Conservation (phyloP, 1,140 invertebrate species). For the Camponotus pennsylvanicus region DNA sequence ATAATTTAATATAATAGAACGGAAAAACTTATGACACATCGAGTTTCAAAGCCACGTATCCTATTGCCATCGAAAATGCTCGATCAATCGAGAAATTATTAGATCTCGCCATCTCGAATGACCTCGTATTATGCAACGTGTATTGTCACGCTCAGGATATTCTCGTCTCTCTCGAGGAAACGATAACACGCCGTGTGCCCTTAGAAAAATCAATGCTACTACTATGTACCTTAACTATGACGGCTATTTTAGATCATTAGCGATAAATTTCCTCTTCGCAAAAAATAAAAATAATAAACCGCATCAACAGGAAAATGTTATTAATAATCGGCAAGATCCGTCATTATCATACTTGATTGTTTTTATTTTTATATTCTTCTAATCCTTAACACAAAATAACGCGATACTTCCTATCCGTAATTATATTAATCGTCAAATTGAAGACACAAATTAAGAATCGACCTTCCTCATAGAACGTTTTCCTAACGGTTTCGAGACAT, state of each 20-base stretch:
- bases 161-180: neutral
- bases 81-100: conserved; percentile 7
- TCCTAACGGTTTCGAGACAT: conserved; percentile 21
- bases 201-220: conserved; percentile 3
- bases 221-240: neutral
- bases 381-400: neutral
- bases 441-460: neutral
- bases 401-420: neutral
- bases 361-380: neutral
- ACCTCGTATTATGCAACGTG: conserved; percentile 6
- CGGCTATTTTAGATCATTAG: neutral
- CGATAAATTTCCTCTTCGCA: neutral
- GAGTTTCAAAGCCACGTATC: neutral
- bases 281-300: neutral
- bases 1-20: neutral
- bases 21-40: conserved; percentile 23
- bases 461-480: conserved; percentile 31
- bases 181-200: neutral
- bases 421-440: neutral
- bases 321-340: neutral
- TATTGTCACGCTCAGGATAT: conserved; percentile 12
- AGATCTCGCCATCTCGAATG: neutral
- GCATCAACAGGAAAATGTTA: neutral
- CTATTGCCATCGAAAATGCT: neutral
- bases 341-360: neutral